phyloP scores from a whole-genome alignment of 2,113 vertebrate genomes.

The Ageneiosus marmoratus region DNA sequence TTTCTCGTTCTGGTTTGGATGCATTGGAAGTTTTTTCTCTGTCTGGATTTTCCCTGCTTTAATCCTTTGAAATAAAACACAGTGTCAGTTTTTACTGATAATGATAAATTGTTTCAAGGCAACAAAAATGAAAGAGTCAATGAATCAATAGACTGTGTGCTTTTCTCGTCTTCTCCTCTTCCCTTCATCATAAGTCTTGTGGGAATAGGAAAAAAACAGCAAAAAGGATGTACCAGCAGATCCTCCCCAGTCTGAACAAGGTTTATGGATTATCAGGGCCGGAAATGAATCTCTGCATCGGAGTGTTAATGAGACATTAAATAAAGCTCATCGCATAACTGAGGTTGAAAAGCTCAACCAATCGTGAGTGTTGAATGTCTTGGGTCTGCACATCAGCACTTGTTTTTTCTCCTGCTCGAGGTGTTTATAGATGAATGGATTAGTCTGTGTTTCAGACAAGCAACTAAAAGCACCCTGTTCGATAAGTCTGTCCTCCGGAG shows the following conservation, averaged over 20 bases:
- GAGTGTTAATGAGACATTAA: neutral
- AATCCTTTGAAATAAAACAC: neutral
- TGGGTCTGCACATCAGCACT: neutral
- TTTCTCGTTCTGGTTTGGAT: neutral
- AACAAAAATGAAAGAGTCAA: neutral
- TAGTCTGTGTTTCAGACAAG: neutral
- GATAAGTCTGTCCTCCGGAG: conserved; percentile 1
- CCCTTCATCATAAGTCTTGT: neutral
- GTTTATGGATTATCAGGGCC: neutral
- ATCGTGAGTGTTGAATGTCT: neutral
- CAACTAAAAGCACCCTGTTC: neutral
- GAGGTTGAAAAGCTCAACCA: neutral
- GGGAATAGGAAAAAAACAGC: neutral
- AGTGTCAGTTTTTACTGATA: neutral
- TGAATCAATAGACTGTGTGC: neutral
- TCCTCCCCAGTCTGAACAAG: neutral
- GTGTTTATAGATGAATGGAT: neutral
- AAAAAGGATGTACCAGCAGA: neutral
- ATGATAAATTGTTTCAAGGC: conserved; percentile 2
- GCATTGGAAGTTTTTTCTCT: no score
- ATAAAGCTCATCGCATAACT: neutral
- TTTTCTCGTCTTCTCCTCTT: neutral
- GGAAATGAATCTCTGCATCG: neutral
- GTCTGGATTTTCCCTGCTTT: neutral
- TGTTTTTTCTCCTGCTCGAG: neutral